Conservation (phyloP, 1,140 invertebrate genomes). For the Caenorhabditis briggsae region DNA sequence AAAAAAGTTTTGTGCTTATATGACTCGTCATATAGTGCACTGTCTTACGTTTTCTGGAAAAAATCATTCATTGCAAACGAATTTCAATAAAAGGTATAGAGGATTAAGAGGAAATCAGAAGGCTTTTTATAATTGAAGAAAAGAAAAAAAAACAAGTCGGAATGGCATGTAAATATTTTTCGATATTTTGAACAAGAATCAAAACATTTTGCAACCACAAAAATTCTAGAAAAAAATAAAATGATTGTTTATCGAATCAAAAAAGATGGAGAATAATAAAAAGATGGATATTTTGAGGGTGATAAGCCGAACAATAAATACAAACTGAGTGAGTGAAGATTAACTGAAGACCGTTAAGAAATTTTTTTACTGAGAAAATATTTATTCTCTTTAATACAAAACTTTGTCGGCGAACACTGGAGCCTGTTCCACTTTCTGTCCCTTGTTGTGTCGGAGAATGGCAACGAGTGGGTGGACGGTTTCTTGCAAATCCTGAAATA, state of each 20-base stretch:
- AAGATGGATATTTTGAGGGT: too few relatives aligned
- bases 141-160: not conserved
- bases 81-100: not conserved
- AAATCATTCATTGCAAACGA: too few relatives aligned
- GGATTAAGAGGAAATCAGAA: not conserved
- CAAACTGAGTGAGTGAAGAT: slow-evolving; percentile 1
- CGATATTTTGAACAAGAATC: not conserved
- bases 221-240: not conserved
- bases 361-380: too few relatives aligned
- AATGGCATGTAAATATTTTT: not conserved
- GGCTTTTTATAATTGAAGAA: too few relatives aligned
- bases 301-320: slow-evolving; percentile 41
- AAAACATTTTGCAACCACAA: not conserved
- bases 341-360: not conserved
- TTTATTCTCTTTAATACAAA: slow-evolving; percentile 5
- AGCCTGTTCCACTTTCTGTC: slow-evolving; percentile 42
- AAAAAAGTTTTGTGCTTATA: not conserved
- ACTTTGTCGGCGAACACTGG: slow-evolving; percentile 47
- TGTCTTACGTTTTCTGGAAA: not conserved
- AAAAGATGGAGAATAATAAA: not conserved
- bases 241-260: not conserved
- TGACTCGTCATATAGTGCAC: slow-evolving; percentile 6
- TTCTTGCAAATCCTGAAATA: slow-evolving; percentile 43
- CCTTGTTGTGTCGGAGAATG: slow-evolving; percentile 57
- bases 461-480: slow-evolving; percentile 58